These are phyloP conservation scores for Mixornis gularis DNA, from an alignment of 2,113 vertebrate species.

Conservation along the genomic window DNA sequence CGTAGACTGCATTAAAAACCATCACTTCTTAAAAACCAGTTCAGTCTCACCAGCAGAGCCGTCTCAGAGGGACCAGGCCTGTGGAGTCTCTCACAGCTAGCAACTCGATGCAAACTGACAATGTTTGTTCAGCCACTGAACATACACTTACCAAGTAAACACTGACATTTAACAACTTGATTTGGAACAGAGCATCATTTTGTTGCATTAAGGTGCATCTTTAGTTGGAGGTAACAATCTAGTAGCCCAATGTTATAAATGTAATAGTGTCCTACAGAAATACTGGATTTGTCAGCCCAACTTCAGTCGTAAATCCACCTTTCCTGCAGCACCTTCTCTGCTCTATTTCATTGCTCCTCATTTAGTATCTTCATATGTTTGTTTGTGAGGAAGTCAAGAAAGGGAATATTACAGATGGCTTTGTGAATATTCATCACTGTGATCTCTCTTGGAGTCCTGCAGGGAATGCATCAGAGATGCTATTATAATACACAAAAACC, in stretches of 20 bases:
- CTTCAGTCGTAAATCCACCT: slow-evolving; percentile 14
- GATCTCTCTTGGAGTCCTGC: slow-evolving; percentile 90
- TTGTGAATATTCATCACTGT: slow-evolving; percentile 93
- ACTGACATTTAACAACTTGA: slow-evolving; percentile 42
- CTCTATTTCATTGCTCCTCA: slow-evolving; percentile 68
- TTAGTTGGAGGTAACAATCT: slow-evolving; percentile 44
- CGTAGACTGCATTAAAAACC: background rate
- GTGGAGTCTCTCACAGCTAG: background rate
- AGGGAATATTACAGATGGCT: slow-evolving; percentile 87
- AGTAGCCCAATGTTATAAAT: slow-evolving; percentile 22
- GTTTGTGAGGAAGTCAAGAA: slow-evolving; percentile 96
- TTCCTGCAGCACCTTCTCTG: slow-evolving; percentile 11
- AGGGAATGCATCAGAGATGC: slow-evolving; percentile 46
- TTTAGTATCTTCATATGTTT: slow-evolving; percentile 86
- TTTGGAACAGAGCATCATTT: slow-evolving; percentile 33
- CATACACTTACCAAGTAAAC: slow-evolving; percentile 37
- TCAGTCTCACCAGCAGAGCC: background rate
- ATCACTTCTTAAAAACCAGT: background rate
- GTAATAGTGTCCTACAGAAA: slow-evolving; percentile 26
- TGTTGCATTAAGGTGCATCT: slow-evolving; percentile 52
- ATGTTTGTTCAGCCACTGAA: slow-evolving; percentile 37
- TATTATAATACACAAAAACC: background rate
- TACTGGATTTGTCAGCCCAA: slow-evolving; percentile 14
- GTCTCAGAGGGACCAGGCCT: background rate
- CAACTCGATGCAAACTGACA: background rate